phyloP scores from a whole-genome alignment of 2,113 vertebrate species.

The Ailurus styani region DNA sequence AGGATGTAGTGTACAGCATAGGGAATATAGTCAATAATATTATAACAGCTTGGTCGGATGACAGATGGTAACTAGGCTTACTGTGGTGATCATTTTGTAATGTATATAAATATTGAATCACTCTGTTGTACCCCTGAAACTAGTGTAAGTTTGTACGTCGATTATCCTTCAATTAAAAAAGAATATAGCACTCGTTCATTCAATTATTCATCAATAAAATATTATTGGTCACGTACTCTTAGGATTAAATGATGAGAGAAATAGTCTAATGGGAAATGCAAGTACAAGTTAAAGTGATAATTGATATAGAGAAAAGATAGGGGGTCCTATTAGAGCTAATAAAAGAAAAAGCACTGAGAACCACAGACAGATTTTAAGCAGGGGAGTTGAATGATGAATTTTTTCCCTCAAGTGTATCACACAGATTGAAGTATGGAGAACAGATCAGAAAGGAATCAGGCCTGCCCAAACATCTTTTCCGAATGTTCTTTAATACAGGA shows the following conservation, averaged over 20 bases:
- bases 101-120: background rate
- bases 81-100: background rate
- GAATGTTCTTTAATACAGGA: background rate
- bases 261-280: background rate
- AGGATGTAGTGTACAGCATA: background rate
- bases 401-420: background rate
- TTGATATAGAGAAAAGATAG: background rate
- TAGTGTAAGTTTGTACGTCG: background rate
- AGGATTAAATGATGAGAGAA: background rate
- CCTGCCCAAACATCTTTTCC: background rate
- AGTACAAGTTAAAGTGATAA: background rate
- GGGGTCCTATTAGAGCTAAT: background rate
- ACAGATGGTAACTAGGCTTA: background rate
- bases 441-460: background rate
- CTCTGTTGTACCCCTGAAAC: background rate
- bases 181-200: background rate
- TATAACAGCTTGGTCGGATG: background rate
- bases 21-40: background rate
- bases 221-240: background rate
- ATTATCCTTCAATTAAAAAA: background rate
- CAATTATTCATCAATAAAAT: background rate
- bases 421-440: background rate
- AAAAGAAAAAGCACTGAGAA: background rate
- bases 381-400: background rate
- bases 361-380: background rate